Evolutionary conservation across 2,113 vertebrate genomes (phyloP).

Genomic region (Corapipo altera): DNA sequence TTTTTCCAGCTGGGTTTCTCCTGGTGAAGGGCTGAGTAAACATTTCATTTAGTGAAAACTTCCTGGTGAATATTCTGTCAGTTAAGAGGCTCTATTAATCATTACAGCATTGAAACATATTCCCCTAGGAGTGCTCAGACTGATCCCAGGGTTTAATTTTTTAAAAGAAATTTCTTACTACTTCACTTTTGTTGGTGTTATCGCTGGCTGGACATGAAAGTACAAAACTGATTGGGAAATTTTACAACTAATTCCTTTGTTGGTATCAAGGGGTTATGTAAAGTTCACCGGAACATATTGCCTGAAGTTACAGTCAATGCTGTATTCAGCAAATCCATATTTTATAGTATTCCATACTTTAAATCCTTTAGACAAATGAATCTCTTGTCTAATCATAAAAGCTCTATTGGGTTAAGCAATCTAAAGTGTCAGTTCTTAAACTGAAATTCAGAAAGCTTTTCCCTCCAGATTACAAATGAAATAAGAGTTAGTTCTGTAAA

Average conservation of each 20-base stretch:
- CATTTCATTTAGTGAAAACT: slow-evolving; percentile 93
- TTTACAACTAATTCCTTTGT: slow-evolving; percentile 83
- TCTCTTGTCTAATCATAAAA: slow-evolving; percentile 63
- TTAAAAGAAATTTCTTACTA: slow-evolving; percentile 77
- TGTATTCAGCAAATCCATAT: slow-evolving; percentile 72
- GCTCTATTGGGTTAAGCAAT: slow-evolving; percentile 25
- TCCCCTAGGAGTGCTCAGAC: slow-evolving; percentile 76
- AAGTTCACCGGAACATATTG: slow-evolving; percentile 83
- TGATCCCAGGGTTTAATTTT: slow-evolving; percentile 79
- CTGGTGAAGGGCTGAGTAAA: slow-evolving; percentile 69
- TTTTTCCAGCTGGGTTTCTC: slow-evolving; percentile 76
- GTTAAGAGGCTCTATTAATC: slow-evolving; percentile 84
- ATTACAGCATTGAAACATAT: slow-evolving; percentile 75
- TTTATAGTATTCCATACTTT: slow-evolving; percentile 60
- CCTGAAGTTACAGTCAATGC: slow-evolving; percentile 66
- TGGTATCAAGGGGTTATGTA: slow-evolving; percentile 84
- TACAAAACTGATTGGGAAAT: slow-evolving; percentile 74
- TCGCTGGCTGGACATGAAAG: slow-evolving; percentile 89
- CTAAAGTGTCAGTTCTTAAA: slow-evolving; percentile 22
- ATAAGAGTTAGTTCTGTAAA: not conserved
- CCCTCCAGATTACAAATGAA: not conserved
- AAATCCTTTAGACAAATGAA: slow-evolving; percentile 69
- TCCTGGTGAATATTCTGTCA: slow-evolving; percentile 86
- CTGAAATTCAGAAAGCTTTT: slow-evolving; percentile 31
- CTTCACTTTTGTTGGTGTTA: slow-evolving; percentile 86